phyloP scores from a whole-genome alignment of 2,113 vertebrate species.

The Muntiacus muntjak region DNA sequence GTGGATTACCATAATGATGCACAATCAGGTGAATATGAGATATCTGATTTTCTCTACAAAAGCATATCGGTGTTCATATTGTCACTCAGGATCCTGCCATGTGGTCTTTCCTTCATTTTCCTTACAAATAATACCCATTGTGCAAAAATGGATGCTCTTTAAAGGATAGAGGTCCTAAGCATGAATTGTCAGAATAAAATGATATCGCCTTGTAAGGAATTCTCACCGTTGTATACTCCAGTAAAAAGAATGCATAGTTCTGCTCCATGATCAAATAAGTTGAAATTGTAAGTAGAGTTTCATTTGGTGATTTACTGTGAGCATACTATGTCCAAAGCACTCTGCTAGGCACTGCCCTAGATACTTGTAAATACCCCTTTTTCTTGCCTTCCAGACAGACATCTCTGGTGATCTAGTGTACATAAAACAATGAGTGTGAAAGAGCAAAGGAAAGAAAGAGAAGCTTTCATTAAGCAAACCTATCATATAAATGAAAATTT shows the following conservation, averaged over 20 bases:
- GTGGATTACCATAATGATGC: constrained; percentile 40
- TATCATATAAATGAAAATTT: constrained; percentile 27
- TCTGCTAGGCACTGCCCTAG: not conserved
- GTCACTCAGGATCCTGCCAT: constrained; percentile 20
- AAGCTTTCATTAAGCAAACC: not conserved
- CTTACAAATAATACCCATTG: constrained; percentile 34
- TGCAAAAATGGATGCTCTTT: constrained; percentile 36
- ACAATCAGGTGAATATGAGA: constrained; percentile 1
- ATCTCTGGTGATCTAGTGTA: not conserved
- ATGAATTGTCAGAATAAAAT: constrained; percentile 41
- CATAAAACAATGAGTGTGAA: not conserved
- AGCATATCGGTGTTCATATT: constrained; percentile 23
- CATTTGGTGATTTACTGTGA: constrained; percentile 30
- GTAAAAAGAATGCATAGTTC: not conserved
- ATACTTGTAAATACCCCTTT: not conserved
- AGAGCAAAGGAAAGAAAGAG: constrained; percentile 22
- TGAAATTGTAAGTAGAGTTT: constrained; percentile 16
- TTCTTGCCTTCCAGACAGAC: not conserved
- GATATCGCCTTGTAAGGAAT: constrained; percentile 20
- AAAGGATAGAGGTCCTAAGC: constrained; percentile 34
- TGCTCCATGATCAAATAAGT: not conserved
- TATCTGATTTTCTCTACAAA: constrained; percentile 45
- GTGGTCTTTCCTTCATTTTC: constrained; percentile 35
- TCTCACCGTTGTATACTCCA: constrained; percentile 5
- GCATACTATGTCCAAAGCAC: not conserved